These are phyloP conservation scores for Sinelater perroti DNA, from an alignment of 2,888 invertebrate genomes.

Conservation along the genomic window DNA sequence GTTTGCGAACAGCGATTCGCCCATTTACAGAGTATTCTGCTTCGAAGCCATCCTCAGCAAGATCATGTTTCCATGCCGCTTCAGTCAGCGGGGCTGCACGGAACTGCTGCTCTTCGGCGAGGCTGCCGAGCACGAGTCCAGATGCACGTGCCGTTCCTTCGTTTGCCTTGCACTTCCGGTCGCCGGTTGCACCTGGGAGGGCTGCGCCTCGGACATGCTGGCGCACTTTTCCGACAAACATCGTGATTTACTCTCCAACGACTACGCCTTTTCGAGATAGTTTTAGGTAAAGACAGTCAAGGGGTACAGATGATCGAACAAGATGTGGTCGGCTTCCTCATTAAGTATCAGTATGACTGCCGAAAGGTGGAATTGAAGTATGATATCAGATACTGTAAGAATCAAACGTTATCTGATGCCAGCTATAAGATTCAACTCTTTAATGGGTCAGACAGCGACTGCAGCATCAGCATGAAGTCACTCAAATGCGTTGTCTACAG, in stretches of 20 bases:
- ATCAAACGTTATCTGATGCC: background rate
- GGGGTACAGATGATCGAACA: background rate
- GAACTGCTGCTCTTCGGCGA: slow-evolving; percentile 7
- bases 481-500: slow-evolving; percentile 3
- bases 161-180: slow-evolving; percentile 1
- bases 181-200: slow-evolving; percentile 10
- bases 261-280: slow-evolving; percentile 1
- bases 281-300: background rate
- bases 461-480: slow-evolving; percentile 15
- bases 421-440: slow-evolving; percentile 14
- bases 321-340: slow-evolving; percentile 4
- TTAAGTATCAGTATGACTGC: slow-evolving; percentile 10
- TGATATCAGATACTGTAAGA: slow-evolving; percentile 15
- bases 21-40: slow-evolving; percentile 47
- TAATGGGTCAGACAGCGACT: slow-evolving; percentile 17
- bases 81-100: slow-evolving; percentile 15
- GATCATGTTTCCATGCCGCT: slow-evolving; percentile 51
- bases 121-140: slow-evolving; percentile 12
- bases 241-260: background rate
- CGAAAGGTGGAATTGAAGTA: background rate
- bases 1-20: slow-evolving; percentile 39
- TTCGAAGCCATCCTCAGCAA: slow-evolving; percentile 51
- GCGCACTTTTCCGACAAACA: slow-evolving; percentile 9
- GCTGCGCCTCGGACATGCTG: slow-evolving; percentile 2
- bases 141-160: slow-evolving; percentile 18